Evolutionary conservation across 1,140 invertebrate species (phyloP).

Genomic region (Dermatophagoides farinae): DNA sequence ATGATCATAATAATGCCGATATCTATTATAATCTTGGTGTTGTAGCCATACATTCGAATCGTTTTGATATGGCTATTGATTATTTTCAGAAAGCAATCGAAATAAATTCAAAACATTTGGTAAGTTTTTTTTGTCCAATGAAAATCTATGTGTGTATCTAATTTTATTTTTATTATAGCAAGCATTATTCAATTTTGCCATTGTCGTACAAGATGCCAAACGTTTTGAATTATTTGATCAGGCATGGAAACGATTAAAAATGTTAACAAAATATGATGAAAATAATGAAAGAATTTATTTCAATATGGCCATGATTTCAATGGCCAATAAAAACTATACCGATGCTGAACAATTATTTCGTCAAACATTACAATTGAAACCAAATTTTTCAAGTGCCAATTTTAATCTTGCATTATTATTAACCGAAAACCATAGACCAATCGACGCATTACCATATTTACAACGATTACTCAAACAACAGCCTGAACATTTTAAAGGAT

Average conservation of each 20-base stretch:
- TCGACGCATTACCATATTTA: slow-evolving; percentile 77
- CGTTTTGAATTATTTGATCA: slow-evolving; percentile 21
- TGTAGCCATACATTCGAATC: slow-evolving; percentile 74
- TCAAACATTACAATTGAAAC: slow-evolving; percentile 49
- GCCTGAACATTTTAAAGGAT: slow-evolving; percentile 79
- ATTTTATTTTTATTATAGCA: slow-evolving; percentile 37
- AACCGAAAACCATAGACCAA: slow-evolving; percentile 59
- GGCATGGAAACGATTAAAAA: slow-evolving; percentile 35
- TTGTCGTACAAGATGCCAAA: slow-evolving; percentile 49
- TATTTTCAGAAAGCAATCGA: slow-evolving; percentile 82
- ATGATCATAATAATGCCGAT: slow-evolving; percentile 84
- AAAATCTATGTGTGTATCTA: slow-evolving; percentile 1
- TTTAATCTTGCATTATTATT: slow-evolving; percentile 81
- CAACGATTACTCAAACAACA: slow-evolving; percentile 74
- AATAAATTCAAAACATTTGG: slow-evolving; percentile 65
- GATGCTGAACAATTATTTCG: slow-evolving; percentile 73
- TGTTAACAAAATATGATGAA: slow-evolving; percentile 39
- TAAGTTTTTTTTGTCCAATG: slow-evolving; percentile 15
- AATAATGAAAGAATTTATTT: slow-evolving; percentile 71
- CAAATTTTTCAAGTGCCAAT: slow-evolving; percentile 59
- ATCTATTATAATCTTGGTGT: slow-evolving; percentile 96
- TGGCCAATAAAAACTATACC: slow-evolving; percentile 73
- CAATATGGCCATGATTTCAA: slow-evolving; percentile 84
- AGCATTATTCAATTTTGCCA: slow-evolving; percentile 80
- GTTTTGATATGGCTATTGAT: slow-evolving; percentile 64